Evolutionary conservation across 2,797 vertebrate species (phyloP), one percentile per base, ranked within the genome.

Genomic region (Centropyge bicolor): DNA sequence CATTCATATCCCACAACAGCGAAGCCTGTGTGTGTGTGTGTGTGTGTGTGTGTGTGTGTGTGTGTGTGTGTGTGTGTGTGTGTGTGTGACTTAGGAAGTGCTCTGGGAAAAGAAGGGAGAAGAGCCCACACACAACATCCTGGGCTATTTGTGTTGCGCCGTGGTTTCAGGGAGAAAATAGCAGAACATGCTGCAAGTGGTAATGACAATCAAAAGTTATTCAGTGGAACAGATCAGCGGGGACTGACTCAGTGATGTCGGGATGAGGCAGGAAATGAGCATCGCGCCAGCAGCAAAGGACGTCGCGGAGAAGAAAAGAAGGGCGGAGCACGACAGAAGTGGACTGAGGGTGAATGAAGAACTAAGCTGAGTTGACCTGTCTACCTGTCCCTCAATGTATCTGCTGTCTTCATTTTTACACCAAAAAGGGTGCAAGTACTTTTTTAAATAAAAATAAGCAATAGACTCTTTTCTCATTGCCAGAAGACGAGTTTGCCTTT

Each of bases 221-320:
- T 84, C 71, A 82, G 66, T 54, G 70, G 72, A 86, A 82, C 70
- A 52, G 54, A 82, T 48, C 84, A 74, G 74, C 70, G 52, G 79
- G 77, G 70, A 79, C 69, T 55, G 69, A 74, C 68, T 76, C 76
- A 57, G 24, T 67, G 71, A n/a, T 81, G 79, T 68, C 12, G 35
- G 60, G 81, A 68, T 48, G 64, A 88, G 74, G 60, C 76, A 82
- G 78, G 71, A 90, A 85, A 91, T 77, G 78, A 87, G 46, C 17
- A 78, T 76, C 78, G 59, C 6, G 36, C 51, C 57, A 57, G 52
- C 36, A 71, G 82, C 61, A 66, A 68, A 66, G 57, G 71, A 51
- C 35, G 16, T 0, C 45, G 68, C 22, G 20, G 57, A 75, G 63
- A 64, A 76, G 41, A 56, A 64, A 52, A 11, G 65, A 57, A 24